Evolutionary conservation across 2,113 vertebrate genomes (phyloP), one percentile per base, ranked within the genome.

Genomic region (Pardalotus punctatus): DNA sequence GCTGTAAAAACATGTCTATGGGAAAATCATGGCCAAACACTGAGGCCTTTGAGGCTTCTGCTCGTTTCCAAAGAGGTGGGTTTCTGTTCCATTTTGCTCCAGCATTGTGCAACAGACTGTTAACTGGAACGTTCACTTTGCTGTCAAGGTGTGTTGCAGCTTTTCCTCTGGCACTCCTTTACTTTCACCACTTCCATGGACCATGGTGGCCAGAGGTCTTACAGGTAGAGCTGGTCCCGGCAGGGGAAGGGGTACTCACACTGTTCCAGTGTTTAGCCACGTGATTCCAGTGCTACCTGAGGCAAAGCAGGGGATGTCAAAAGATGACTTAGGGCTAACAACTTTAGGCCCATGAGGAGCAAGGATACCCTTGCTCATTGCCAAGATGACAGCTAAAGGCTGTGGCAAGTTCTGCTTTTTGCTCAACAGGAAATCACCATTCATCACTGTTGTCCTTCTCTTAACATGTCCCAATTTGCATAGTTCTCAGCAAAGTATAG

Each of bases 1-100:
- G 94, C 96, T 97, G 92, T 95, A 91, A 96, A 96, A 98, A 97
- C 73, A 97, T 3, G 15, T 88, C 96, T 58, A 13, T 87, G 91
- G 91, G 96, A 95, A 96, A 96, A 88, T 78, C 77, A 64, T 78
- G 78, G 88, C 79, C 81, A 35, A 88, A 81, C 72, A 79, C 83
- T 27, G 38, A 79, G 57, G 73, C 57, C 61, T 94, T 86, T 90
- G 51, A 92, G 62, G 54, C 74, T 78, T 66, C n/a, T 90, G 81
- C 85, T 82, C 50, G 0, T 92, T 94, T 93, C 82, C 40, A 36
- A 82, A 79, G 70, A 89, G 90, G 56, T 86, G 71, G 74, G 58
- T 91, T 95, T 96, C 86, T 82, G 24, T 40, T 92, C 86, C 38
- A 11, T 80, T 96, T 81, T 81, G 18, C 54, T 82, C 73, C 71